Evolutionary conservation across 2,888 invertebrate genomes (phyloP), one percentile per base, ranked within the genome.

Genomic region (Drosophila pseudotakahashii): DNA sequence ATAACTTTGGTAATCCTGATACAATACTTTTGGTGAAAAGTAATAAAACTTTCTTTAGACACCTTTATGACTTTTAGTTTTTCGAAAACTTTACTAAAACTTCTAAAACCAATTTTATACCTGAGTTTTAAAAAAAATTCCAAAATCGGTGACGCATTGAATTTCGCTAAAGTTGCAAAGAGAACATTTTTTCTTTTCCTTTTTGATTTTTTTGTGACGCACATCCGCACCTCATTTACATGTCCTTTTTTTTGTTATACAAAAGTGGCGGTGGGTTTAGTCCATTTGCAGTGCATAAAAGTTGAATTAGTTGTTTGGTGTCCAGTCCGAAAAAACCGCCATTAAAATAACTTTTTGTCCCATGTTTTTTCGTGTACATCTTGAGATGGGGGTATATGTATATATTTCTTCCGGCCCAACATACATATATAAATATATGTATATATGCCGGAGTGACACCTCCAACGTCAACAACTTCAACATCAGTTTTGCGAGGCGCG

Each of bases 311-410:
- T 61, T 44, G 44, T 37, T 16, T 30, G 42, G 23, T 42, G 52
- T 58, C 57, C 57, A 58, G 58, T 59, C 19, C 13, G 62, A 53
- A 66, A 69, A 80, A 78, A 70, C 74, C 81, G 75, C 71, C 78
- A 78, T 81, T 79, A 63, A 79, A 77, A 77, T 77, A 76, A 79
- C 73, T 84, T 81, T 44, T 44, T 53, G 48, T 16, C 10, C 51
- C 57, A 37, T 37, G 57, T 16, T 57, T 52, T 37, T n/a, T 39
- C 10, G 26, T 48, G 6, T 26, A 50, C 16, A 13, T 4, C 19
- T 23, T n/a, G 10, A 26, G 37, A 50, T 16, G 47, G 47, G 30
- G 48, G 7, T 57, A 41, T 54, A 32, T 57, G 34, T 41, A 32
- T 54, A 32, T 32, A 39, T 23, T 5, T 51, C 5, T 52, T 53